Evolutionary conservation across 2,113 vertebrate species (phyloP).

Genomic region (Stegastes partitus): DNA sequence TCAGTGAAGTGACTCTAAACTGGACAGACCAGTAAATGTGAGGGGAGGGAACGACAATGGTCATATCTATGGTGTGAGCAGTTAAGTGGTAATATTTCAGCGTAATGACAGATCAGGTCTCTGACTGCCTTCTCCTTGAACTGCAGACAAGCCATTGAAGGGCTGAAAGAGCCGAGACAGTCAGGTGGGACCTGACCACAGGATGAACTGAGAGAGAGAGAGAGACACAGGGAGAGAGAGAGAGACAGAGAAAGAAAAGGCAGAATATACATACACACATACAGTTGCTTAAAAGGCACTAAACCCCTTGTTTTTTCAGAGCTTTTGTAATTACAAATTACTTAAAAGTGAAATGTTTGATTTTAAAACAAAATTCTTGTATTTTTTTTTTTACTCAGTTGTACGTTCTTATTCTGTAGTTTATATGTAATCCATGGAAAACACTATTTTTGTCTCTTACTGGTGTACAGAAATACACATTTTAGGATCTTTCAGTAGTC

Average conservation of each 20-base stretch:
- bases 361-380: too few species aligned
- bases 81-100: slow-evolving; percentile 58
- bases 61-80: slow-evolving; percentile 20
- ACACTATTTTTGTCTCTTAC: too few species aligned
- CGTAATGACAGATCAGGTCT: slow-evolving; percentile 78
- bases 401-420: too few species aligned
- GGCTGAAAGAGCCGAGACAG: slow-evolving; percentile 80
- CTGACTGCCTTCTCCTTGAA: slow-evolving; percentile 87
- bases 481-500: too few species aligned
- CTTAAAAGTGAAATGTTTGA: too few species aligned
- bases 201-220: slow-evolving; percentile 67
- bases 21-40: slow-evolving; percentile 64
- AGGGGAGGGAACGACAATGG: slow-evolving; percentile 43
- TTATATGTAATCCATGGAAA: too few species aligned
- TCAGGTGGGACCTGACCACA: slow-evolving; percentile 73
- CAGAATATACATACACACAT: slow-evolving; percentile 52
- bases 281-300: slow-evolving; percentile 69
- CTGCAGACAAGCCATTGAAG: slow-evolving; percentile 90
- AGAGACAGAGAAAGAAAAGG: slow-evolving; percentile 8
- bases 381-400: too few species aligned
- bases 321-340: background rate
- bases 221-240: slow-evolving; percentile 24
- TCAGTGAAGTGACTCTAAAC: slow-evolving; percentile 65
- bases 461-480: too few species aligned
- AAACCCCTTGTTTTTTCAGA: slow-evolving; percentile 9